A percentile compares a stretch with the other conserved stretches of the same genome.
Evolutionary conservation across 2,888 invertebrate genomes (phyloP).

Genomic region (Drosophila pseudotalamancana): DNA sequence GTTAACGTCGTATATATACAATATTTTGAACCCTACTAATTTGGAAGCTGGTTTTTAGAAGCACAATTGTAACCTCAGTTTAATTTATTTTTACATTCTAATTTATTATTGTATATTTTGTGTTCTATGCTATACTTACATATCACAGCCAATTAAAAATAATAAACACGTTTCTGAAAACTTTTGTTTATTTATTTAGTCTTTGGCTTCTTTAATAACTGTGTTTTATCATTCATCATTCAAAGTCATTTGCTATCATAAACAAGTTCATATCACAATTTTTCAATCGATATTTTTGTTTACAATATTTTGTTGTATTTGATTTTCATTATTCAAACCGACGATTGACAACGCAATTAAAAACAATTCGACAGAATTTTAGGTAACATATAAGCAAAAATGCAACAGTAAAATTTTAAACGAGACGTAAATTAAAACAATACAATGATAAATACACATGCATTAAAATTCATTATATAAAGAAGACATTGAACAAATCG

Average conservation of each 20-base stretch:
- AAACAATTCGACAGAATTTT: slow-evolving; percentile 36
- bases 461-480: slow-evolving; percentile 63
- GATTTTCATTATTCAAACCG: slow-evolving; percentile 19
- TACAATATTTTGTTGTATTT: slow-evolving; percentile 16
- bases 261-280: background rate
- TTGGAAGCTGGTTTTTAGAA: slow-evolving; percentile 30
- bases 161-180: slow-evolving; percentile 64
- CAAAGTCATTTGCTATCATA: background rate
- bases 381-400: slow-evolving; percentile 27
- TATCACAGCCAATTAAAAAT: slow-evolving; percentile 54
- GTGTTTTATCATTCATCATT: background rate
- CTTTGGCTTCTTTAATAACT: background rate
- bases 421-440: slow-evolving; percentile 68
- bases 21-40: slow-evolving; percentile 29
- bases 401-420: slow-evolving; percentile 41
- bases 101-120: slow-evolving; percentile 49
- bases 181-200: slow-evolving; percentile 50
- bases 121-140: slow-evolving; percentile 47
- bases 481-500: slow-evolving; percentile 83
- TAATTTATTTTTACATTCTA: slow-evolving; percentile 39
- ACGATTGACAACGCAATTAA: slow-evolving; percentile 29
- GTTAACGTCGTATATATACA: slow-evolving; percentile 24
- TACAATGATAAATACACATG: slow-evolving; percentile 59
- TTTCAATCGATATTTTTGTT: background rate
- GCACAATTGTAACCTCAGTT: slow-evolving; percentile 29